phyloP scores from a whole-genome alignment of 2,113 vertebrate species.

The Elaphurus davidianus region DNA sequence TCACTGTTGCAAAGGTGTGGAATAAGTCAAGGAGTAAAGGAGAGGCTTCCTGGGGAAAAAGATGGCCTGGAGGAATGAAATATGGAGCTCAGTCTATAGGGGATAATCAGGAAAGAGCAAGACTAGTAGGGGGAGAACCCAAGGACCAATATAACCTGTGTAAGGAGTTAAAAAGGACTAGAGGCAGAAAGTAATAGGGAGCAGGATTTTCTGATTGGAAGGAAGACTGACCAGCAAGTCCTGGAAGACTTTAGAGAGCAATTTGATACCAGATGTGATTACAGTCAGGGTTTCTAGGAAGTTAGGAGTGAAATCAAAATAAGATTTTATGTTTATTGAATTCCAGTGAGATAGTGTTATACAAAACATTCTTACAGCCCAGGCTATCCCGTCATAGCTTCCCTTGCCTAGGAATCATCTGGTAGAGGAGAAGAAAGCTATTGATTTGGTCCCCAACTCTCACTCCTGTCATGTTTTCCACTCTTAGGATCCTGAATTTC shows the following conservation, averaged over 20 bases:
- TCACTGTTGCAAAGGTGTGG: background rate
- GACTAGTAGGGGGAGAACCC: background rate
- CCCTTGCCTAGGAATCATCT: background rate
- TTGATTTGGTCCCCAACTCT: background rate
- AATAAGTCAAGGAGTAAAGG: background rate
- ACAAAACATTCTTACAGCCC: background rate
- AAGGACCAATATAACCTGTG: background rate
- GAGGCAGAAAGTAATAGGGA: background rate
- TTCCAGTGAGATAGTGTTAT: background rate
- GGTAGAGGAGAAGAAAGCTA: background rate
- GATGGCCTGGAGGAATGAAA: background rate
- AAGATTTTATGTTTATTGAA: background rate
- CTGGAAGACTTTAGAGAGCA: background rate
- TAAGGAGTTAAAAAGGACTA: background rate
- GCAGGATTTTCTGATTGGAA: background rate
- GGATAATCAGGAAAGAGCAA: background rate
- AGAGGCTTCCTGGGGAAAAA: background rate
- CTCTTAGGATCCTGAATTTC: conserved; percentile 89
- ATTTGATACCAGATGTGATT: background rate
- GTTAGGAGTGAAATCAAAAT: background rate
- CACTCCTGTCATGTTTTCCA: background rate
- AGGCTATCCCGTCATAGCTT: background rate
- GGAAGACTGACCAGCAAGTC: background rate
- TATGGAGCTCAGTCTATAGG: background rate
- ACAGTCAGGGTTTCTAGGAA: background rate